phyloP scores from a whole-genome alignment of 2,797 vertebrate species.

The Cephalopachus bancanus region DNA sequence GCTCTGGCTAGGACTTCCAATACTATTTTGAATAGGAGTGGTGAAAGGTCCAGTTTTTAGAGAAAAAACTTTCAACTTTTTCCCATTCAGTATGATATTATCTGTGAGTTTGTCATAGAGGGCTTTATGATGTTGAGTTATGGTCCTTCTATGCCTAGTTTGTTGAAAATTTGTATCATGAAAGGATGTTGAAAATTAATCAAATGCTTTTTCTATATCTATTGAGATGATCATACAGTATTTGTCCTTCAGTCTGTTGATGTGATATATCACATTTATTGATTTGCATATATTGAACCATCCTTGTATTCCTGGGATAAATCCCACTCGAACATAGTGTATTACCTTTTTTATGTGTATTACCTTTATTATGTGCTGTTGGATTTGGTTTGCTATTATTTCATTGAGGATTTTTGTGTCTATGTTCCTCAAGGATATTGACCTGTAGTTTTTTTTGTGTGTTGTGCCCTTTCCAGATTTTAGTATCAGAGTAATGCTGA shows the following conservation, averaged over 20 bases:
- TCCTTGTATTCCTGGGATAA: neutral
- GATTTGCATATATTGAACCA: neutral
- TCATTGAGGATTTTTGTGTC: neutral
- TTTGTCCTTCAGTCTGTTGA: neutral
- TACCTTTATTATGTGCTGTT: neutral
- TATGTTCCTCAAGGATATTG: neutral
- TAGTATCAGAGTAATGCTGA: neutral
- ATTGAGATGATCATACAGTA: neutral
- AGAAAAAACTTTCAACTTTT: neutral
- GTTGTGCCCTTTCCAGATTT: neutral
- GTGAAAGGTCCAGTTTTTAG: neutral
- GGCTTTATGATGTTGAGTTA: neutral
- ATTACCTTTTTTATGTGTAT: neutral
- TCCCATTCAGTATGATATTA: neutral
- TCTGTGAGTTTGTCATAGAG: neutral
- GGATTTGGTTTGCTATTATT: neutral
- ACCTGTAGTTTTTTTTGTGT: neutral
- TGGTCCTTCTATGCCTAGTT: neutral
- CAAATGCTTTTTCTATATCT: neutral
- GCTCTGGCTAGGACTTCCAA: neutral
- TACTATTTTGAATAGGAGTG: neutral
- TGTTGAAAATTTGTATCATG: neutral
- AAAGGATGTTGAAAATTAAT: neutral
- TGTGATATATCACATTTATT: neutral
- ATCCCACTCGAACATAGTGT: neutral